Base-by-base conservation (phyloP, 92 coral and sea anemone species). In the Actinernus sp. region DNA sequence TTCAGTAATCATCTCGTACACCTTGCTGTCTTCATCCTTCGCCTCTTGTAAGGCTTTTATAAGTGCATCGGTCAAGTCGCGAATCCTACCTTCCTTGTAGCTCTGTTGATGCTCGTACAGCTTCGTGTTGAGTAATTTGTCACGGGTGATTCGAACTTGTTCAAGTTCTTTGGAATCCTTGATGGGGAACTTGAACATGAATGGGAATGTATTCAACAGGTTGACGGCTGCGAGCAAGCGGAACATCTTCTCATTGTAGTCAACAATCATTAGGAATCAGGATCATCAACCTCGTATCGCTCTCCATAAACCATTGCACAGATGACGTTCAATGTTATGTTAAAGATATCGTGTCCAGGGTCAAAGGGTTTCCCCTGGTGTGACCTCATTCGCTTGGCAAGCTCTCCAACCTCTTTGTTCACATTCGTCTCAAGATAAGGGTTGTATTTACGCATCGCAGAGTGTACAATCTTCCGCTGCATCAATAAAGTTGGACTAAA, bases 281-380 rank as follows among this genome's bases (percentile, higher is more conserved):
- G 87, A 27, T 91, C 93, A 26, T 82, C 84, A 17, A 87, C 63
- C 32, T 82, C 74, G 56, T 87, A n/a, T 21, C 92, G 69, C 26
- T 82, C 79, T 1, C 97, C 97, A 41, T 71, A 91, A 19, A 91
- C 87, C 12, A 74, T 63, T 14, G 90, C 90, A 26, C 92, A 91
- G 26, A 91, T 91, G 17, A 87, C 81, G 37, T 91, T 91, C 49
- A 91, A 44, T 6, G 85, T 58, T 7, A 90, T 55, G 18, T 65
- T 71, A 6, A 55, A 56, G 24, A 91, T 43, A 40, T 91, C 84
- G 29, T 67, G 59, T 26, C 57, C 74, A 36, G 92, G 89, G 34
- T 90, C 86, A 18, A 80, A 38, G 2, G 89, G 65, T 18, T 72
- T 36, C 11, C 97, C 93, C 20, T 68, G 70, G 27, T 55, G 57